A percentile compares a stretch with the other conserved stretches of the same genome.
Conservation (phyloP, 92 coral and sea anemone genomes). For the Epizoanthus stellaris region DNA sequence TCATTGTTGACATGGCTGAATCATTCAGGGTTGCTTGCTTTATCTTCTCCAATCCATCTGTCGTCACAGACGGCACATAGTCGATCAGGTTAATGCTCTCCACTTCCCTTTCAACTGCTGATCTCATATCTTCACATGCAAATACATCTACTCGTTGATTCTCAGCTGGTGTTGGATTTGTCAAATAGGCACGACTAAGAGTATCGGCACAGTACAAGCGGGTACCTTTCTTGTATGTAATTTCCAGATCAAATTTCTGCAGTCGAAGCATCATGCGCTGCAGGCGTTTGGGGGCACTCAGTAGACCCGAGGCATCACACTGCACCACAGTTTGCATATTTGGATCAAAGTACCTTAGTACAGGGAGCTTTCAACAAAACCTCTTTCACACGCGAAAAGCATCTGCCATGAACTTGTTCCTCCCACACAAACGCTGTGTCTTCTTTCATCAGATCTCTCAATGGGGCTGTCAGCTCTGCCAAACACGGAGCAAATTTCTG, state of each 20-base stretch:
- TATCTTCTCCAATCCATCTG: too few species aligned
- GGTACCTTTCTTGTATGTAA: too few species aligned
- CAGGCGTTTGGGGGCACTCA: conserved; percentile 15
- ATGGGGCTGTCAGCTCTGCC: conserved; percentile 3
- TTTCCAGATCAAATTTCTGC: neutral
- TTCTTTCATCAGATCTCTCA: conserved; percentile 20
- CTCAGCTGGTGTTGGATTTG: too few species aligned
- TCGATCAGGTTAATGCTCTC: too few species aligned
- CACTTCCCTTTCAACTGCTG: too few species aligned
- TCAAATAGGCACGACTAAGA: too few species aligned
- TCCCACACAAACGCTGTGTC: conserved; percentile 24
- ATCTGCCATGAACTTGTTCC: conserved; percentile 14
- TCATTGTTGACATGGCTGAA: neutral
- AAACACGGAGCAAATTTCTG: conserved; percentile 29
- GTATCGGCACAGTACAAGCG: too few species aligned
- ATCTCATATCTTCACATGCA: too few species aligned
- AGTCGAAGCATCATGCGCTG: conserved; percentile 15
- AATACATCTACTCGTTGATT: too few species aligned
- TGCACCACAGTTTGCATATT: conserved; percentile 3
- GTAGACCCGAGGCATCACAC: conserved; percentile 18
- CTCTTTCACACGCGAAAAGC: neutral
- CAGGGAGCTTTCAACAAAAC: neutral
- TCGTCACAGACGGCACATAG: too few species aligned
- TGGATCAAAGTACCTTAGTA: conserved; percentile 13
- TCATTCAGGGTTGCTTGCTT: too few species aligned